Evolutionary conservation across 2,888 invertebrate species (phyloP).

Genomic region (Agrochola lota): DNA sequence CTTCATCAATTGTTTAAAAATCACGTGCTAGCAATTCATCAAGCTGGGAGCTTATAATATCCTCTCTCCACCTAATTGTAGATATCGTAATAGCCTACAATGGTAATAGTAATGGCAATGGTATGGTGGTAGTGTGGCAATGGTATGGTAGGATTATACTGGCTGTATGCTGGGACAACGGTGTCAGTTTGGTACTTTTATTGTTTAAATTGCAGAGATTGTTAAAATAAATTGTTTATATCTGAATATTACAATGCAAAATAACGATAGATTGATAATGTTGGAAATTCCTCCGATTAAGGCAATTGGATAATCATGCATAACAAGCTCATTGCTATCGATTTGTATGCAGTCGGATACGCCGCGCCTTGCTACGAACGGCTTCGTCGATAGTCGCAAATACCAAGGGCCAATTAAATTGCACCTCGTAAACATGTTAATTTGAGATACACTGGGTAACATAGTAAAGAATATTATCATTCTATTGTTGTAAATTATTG

Average conservation of each 20-base stretch:
- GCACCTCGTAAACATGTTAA: neutral
- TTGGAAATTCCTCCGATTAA: neutral
- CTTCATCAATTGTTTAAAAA: neutral
- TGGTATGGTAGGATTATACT: neutral
- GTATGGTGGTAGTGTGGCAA: too few species aligned
- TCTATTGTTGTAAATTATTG: neutral
- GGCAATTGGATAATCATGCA: neutral
- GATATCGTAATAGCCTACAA: neutral
- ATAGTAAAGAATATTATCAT: neutral
- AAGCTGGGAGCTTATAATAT: neutral
- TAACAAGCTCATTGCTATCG: neutral
- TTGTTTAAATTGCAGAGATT: neutral
- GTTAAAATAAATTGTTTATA: neutral
- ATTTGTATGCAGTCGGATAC: conserved; percentile 2
- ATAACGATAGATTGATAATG: neutral
- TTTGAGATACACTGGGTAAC: neutral
- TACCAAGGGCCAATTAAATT: neutral
- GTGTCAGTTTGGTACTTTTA: too few species aligned
- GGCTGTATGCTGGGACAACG: neutral
- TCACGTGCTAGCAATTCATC: neutral
- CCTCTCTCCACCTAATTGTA: neutral
- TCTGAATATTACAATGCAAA: neutral
- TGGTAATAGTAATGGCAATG: too few species aligned
- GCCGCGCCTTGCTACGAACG: neutral
- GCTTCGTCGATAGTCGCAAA: neutral